phyloP scores from a whole-genome alignment of 2,113 vertebrate species.

The Uropsilus gracilis region DNA sequence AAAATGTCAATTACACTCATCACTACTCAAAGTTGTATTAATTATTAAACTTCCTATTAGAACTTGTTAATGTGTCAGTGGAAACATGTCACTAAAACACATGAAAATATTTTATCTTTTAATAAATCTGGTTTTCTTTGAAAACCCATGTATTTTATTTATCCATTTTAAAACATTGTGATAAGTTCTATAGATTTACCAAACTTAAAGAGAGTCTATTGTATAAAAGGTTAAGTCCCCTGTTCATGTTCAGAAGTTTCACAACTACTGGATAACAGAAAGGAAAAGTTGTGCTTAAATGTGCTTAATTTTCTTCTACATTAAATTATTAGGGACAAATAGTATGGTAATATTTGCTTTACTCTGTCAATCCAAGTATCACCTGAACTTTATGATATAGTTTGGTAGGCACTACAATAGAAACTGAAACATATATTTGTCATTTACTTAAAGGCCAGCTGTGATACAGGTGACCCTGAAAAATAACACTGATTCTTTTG shows the following conservation, averaged over 20 bases:
- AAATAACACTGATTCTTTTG: not conserved
- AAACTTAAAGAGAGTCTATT: not conserved
- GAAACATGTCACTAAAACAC: slow-evolving; percentile 2
- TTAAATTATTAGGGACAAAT: slow-evolving; percentile 5
- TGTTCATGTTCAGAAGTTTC: not conserved
- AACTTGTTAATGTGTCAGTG: not conserved
- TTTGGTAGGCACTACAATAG: not conserved
- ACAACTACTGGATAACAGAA: not conserved
- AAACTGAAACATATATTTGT: not conserved
- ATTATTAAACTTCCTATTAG: not conserved
- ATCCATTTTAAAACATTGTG: not conserved
- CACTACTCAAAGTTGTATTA: slow-evolving; percentile 33
- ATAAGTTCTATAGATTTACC: not conserved
- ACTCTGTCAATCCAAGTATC: not conserved
- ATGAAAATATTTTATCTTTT: not conserved
- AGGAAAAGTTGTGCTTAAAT: not conserved
- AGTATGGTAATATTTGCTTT: not conserved
- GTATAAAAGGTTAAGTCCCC: not conserved
- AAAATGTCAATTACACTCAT: slow-evolving; percentile 36
- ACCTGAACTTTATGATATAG: not conserved
- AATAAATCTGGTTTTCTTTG: slow-evolving; percentile 2
- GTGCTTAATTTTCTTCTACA: not conserved
- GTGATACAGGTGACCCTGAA: not conserved
- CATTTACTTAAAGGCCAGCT: not conserved
- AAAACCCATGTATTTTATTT: not conserved